Evolutionary conservation across 2,888 invertebrate species (phyloP), one percentile per base, ranked within the genome.

Genomic region (Gandaritis pyraliata): DNA sequence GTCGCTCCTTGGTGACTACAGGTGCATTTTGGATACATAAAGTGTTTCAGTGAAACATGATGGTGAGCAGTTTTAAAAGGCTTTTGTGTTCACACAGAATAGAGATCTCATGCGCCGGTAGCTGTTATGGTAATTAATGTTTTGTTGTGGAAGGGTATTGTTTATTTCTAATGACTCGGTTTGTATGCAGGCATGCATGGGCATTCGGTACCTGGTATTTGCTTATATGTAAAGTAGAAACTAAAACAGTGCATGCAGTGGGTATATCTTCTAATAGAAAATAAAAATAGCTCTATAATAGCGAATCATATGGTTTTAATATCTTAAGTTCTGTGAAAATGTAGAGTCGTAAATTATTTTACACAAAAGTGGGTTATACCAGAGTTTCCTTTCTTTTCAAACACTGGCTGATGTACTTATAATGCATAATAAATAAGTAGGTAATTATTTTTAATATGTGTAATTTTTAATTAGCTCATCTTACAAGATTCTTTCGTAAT

Each of bases 31-130:
- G 46, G 30, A 30, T 16, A 41, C 47, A 11, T 6, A 13, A 10
- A 46, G 57, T 54, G 51, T 33, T 61, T 38, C 45, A 43, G 64
- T 66, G 61, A 62, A 48, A 7, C 30, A 48, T 58, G 54, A 72
- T 70, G 67, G 72, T 72, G 66, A 67, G 66, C 45, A 45, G 49
- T 63, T 62, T 50, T 54, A 18, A 46, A 60, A 39, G 58, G 56
- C 43, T 43, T 52, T 55, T 58, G 57, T 52, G 15, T 55, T 56
- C 39, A 15, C 48, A 49, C 47, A 46, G 18, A 52, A 59, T 56
- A 49, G 15, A 46, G 38, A 61, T 58, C 53, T 58, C 39, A 49
- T 39, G 50, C 50, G 47, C 36, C 11, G 23, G 16, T 48, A 15
- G 33, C 15, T 41, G 23, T 58, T 47, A 56, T 45, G 55, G 12